These are phyloP conservation scores for Podarcis cretensis DNA, from an alignment of 2,113 vertebrate genomes.

Conservation along the genomic window DNA sequence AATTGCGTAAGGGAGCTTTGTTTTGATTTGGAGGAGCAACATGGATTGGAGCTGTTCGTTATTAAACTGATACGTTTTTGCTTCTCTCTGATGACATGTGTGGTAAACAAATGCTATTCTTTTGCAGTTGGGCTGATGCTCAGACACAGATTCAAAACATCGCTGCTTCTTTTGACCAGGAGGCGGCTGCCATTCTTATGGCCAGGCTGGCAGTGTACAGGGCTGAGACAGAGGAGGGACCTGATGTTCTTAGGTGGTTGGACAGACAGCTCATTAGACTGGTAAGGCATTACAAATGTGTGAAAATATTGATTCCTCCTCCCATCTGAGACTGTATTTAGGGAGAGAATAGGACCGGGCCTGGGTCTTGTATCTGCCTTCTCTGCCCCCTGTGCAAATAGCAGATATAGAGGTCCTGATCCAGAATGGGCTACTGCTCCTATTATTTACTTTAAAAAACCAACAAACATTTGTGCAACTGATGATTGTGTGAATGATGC, in stretches of 20 bases:
- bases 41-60: neutral
- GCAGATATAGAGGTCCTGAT: neutral
- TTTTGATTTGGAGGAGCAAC: neutral
- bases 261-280: constrained; percentile 95
- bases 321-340: neutral
- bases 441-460: neutral
- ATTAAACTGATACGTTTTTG: neutral
- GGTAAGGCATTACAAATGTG: constrained; percentile 72
- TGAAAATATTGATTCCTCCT: neutral
- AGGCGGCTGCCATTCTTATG: constrained; percentile 96
- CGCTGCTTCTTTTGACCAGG: constrained; percentile 95
- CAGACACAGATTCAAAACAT: constrained; percentile 97
- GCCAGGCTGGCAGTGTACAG: constrained; percentile 92
- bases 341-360: neutral
- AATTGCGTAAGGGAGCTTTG: neutral
- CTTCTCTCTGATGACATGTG: neutral
- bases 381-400: neutral
- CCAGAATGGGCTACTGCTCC: neutral
- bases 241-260: constrained; percentile 94
- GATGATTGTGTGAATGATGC: no score
- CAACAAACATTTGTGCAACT: neutral
- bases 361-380: neutral
- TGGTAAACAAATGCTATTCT: constrained; percentile 29
- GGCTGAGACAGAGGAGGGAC: constrained; percentile 95
- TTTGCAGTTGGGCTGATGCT: constrained; percentile 93